phyloP scores from a whole-genome alignment of 2,888 invertebrate species.

The Drosophila pseudotakahashii region DNA sequence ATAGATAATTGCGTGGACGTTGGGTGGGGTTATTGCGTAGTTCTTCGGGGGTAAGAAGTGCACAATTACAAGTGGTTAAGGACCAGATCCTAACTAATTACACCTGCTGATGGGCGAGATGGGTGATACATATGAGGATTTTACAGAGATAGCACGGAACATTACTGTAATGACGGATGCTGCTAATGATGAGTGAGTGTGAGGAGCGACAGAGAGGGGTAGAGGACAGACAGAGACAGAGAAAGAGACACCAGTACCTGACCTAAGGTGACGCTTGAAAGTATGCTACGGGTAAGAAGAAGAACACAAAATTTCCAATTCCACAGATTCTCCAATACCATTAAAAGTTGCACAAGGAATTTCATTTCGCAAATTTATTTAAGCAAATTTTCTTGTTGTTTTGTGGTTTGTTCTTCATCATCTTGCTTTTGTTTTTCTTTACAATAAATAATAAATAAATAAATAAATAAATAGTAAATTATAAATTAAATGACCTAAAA shows the following conservation, averaged over 20 bases:
- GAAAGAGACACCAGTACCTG: conserved; percentile 31
- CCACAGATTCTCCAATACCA: conserved; percentile 61
- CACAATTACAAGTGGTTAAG: conserved; percentile 24
- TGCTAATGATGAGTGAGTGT: conserved; percentile 30
- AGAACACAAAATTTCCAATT: conserved; percentile 61
- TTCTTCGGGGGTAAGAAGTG: not conserved
- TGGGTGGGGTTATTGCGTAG: not conserved
- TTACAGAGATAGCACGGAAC: conserved; percentile 16
- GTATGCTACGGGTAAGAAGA: conserved; percentile 59
- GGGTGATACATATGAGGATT: conserved; percentile 20
- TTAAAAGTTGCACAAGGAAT: conserved; percentile 72
- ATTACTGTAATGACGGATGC: conserved; percentile 21
- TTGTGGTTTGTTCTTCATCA: conserved; percentile 47
- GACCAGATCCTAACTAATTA: conserved; percentile 43
- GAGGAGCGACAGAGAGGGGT: conserved; percentile 9
- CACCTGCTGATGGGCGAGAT: conserved; percentile 21
- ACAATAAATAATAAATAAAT: conserved; percentile 77
- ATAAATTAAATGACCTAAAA: conserved; percentile 77
- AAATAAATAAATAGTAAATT: conserved; percentile 78
- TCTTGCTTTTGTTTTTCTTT: conserved; percentile 62
- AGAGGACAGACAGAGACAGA: conserved; percentile 14
- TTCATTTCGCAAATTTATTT: conserved; percentile 74
- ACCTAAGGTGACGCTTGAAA: conserved; percentile 66
- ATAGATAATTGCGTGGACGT: conserved; percentile 53
- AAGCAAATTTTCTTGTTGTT: conserved; percentile 66